Evolutionary conservation across 2,797 vertebrate species (phyloP).

Genomic region (Notamacropus eugenii): DNA sequence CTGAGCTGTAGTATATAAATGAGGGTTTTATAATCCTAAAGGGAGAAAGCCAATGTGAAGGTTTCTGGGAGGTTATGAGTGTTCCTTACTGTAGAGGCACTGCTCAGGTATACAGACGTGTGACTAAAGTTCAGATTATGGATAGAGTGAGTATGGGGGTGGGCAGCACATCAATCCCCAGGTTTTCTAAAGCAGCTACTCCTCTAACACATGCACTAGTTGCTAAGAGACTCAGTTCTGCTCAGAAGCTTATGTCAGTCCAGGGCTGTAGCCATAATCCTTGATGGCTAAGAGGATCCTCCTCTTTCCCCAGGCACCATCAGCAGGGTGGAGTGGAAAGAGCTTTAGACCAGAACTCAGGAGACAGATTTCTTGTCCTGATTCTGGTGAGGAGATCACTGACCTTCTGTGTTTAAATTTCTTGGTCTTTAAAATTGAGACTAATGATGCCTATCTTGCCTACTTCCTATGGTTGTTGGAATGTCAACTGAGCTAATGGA

Average conservation of each 20-base stretch:
- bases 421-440: neutral
- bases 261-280: neutral
- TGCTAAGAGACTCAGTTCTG: neutral
- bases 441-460: neutral
- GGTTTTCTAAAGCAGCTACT: neutral
- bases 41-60: neutral
- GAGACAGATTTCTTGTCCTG: neutral
- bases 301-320: neutral
- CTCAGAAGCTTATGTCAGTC: neutral
- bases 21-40: neutral
- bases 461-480: neutral
- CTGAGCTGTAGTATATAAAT: neutral
- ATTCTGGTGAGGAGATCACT: neutral
- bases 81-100: neutral
- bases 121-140: neutral
- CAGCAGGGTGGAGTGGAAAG: neutral
- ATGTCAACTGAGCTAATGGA: neutral
- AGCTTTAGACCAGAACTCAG: neutral
- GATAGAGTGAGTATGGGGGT: neutral
- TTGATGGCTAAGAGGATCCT: neutral
- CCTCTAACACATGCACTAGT: neutral
- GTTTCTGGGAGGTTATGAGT: neutral
- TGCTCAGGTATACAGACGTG: neutral
- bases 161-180: neutral
- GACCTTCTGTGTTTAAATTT: neutral